Conservation (phyloP, 2,888 invertebrate species). For the Agapostemon virescens region DNA sequence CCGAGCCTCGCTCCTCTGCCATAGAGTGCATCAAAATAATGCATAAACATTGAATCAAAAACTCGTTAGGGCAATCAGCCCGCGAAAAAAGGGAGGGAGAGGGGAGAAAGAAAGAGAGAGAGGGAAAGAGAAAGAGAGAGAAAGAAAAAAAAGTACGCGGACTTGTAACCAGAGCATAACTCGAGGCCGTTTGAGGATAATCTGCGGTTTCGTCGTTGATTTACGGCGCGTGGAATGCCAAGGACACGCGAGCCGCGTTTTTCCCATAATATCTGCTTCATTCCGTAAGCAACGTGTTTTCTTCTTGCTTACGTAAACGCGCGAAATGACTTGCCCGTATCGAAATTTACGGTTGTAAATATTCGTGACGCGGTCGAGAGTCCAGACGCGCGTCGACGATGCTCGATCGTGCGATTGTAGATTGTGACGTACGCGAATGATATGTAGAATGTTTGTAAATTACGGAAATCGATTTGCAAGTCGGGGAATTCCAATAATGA, state of each 20-base stretch:
- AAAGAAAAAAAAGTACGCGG: not conserved
- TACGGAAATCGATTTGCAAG: not conserved
- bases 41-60: conserved; percentile 52
- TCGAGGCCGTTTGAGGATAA: conserved; percentile 48
- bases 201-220: conserved; percentile 54
- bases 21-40: conserved; percentile 26
- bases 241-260: conserved; percentile 43
- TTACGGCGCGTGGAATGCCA: conserved; percentile 45
- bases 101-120: not conserved
- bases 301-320: not conserved
- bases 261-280: conserved; percentile 39
- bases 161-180: conserved; percentile 48
- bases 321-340: not conserved
- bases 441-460: not conserved
- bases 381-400: not conserved
- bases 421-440: not conserved
- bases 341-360: not conserved
- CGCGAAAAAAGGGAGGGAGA: not conserved
- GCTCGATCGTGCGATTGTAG: not conserved
- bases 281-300: not conserved
- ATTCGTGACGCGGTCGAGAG: not conserved
- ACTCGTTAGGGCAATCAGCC: conserved; percentile 46
- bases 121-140: not conserved
- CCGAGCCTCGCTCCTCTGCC: not conserved
- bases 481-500: not conserved